Evolutionary conservation across 2,888 invertebrate genomes (phyloP).

Genomic region (Drosophila borealis): DNA sequence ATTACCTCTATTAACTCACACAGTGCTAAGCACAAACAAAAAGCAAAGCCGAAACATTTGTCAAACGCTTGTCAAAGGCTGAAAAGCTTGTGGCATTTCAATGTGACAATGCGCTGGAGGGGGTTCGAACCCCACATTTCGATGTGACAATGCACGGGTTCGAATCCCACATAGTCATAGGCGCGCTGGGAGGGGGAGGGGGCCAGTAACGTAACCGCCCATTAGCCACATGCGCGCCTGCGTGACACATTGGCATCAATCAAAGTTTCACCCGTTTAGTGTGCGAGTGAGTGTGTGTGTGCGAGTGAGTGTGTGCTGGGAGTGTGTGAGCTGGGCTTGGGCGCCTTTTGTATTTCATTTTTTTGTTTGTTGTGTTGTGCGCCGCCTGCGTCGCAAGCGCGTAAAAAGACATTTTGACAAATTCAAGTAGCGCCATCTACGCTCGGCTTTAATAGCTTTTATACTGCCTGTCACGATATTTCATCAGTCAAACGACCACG

Average conservation of each 20-base stretch:
- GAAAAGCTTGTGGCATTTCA: constrained; percentile 63
- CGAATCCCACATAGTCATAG: not conserved
- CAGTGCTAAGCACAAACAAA: constrained; percentile 20
- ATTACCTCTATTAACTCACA: constrained; percentile 37
- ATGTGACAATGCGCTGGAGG: constrained; percentile 36
- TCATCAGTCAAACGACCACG: constrained; percentile 76
- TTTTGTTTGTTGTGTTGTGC: constrained; percentile 34
- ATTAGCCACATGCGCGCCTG: constrained; percentile 84
- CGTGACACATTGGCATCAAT: constrained; percentile 83
- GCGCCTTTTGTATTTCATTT: constrained; percentile 43
- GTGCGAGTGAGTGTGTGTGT: constrained; percentile 22
- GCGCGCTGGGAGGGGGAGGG: not conserved
- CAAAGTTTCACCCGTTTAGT: constrained; percentile 81
- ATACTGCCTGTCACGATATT: constrained; percentile 82
- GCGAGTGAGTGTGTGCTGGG: constrained; percentile 29
- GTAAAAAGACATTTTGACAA: constrained; percentile 83
- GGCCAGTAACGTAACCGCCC: constrained; percentile 59
- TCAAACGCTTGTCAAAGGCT: constrained; percentile 80
- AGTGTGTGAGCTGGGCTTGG: constrained; percentile 20
- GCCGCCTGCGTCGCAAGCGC: constrained; percentile 64
- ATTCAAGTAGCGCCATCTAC: constrained; percentile 83
- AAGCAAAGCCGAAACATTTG: constrained; percentile 74
- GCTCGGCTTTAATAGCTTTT: constrained; percentile 82
- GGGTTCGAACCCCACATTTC: too few relatives aligned
- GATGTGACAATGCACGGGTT: constrained; percentile 24